phyloP scores from a whole-genome alignment of 1,140 invertebrate species.

The Calliphora vicina region DNA sequence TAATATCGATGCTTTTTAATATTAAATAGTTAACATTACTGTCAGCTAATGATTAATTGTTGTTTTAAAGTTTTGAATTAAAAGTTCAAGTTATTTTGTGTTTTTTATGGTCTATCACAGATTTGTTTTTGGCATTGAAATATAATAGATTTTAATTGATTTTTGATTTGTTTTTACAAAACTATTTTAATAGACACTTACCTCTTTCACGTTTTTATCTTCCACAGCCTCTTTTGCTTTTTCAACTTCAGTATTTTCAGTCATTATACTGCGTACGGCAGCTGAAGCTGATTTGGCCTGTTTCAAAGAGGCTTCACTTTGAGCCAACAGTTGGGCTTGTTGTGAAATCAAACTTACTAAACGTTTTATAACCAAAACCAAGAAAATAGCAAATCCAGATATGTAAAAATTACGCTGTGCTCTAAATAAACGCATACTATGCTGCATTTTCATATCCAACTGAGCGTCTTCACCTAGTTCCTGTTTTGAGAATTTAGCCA shows the following conservation, averaged over 20 bases:
- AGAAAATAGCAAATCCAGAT: constrained; percentile 92
- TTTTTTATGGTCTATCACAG: too few species aligned
- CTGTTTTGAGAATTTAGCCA: constrained; percentile 86
- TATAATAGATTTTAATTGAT: too few species aligned
- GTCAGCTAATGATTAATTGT: too few species aligned
- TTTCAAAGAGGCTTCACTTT: constrained; percentile 86
- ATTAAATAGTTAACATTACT: not conserved
- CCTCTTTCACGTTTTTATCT: constrained; percentile 64
- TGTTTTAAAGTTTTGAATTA: too few species aligned
- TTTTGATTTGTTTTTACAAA: not conserved
- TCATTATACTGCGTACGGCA: constrained; percentile 76
- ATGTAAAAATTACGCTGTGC: constrained; percentile 99
- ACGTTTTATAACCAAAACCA: constrained; percentile 84
- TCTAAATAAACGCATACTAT: constrained; percentile 93
- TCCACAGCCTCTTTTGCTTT: constrained; percentile 60
- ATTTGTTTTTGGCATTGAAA: too few species aligned
- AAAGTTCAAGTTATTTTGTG: too few species aligned
- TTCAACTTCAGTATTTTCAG: constrained; percentile 66
- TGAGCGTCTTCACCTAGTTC: constrained; percentile 67
- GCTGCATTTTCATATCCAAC: constrained; percentile 89
- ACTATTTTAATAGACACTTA: too few species aligned
- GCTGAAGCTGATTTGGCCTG: constrained; percentile 90
- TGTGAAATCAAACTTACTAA: constrained; percentile 83
- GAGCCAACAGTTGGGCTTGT: constrained; percentile 83
- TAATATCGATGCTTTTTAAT: too few species aligned